A percentile compares a stretch with the other conserved stretches of the same genome.
phyloP scores from a whole-genome alignment of 1,140 invertebrate genomes.

The Meloidogyne chitwoodi region DNA sequence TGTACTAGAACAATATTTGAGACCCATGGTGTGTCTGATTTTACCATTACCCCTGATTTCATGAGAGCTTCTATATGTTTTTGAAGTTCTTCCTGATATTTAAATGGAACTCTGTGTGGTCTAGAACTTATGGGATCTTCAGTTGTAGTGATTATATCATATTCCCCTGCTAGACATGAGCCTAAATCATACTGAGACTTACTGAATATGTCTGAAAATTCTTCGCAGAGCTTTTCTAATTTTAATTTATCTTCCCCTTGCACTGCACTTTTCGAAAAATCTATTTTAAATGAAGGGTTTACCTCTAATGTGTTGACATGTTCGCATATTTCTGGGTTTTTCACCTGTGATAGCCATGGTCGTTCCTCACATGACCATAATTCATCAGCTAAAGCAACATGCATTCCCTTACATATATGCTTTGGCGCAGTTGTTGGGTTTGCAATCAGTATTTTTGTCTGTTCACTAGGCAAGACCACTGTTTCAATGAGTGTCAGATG shows the following conservation, averaged over 20 bases:
- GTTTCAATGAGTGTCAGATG: background rate
- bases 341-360: background rate
- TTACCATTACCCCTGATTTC: background rate
- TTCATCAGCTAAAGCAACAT: background rate
- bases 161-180: background rate
- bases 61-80: background rate
- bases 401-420: background rate
- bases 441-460: background rate
- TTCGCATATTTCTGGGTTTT: background rate
- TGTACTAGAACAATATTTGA: conserved; percentile 1
- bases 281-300: background rate
- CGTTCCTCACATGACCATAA: background rate
- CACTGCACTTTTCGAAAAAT: background rate
- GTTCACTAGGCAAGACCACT: background rate
- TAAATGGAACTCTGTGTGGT: background rate
- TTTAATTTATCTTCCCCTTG: background rate
- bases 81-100: background rate
- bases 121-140: background rate
- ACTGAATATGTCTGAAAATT: background rate
- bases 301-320: background rate
- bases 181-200: conserved; percentile 7
- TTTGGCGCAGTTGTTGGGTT: background rate
- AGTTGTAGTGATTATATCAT: background rate
- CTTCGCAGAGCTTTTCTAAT: background rate
- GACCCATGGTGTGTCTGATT: conserved; percentile 15